These are phyloP conservation scores for Aquatica leii DNA, from an alignment of 2,888 invertebrate genomes.

Conservation along the genomic window DNA sequence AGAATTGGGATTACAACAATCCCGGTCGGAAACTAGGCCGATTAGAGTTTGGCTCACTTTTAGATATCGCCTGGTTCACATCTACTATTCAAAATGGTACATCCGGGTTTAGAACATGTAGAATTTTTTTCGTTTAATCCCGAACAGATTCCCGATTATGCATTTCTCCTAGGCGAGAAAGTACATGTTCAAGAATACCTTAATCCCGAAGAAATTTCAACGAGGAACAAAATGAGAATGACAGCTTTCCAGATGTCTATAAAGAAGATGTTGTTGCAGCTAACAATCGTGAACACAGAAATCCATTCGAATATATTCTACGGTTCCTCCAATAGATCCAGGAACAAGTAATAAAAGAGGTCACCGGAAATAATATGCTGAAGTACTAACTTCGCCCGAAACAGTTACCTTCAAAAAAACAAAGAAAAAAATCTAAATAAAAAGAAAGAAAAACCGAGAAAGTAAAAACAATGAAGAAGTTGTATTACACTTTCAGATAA, in stretches of 20 bases:
- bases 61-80: slow-evolving; percentile 5
- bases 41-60: slow-evolving; percentile 4
- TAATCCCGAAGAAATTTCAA: too few species aligned
- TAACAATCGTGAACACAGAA: slow-evolving; percentile 19
- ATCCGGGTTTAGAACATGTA: slow-evolving; percentile 10
- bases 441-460: background rate
- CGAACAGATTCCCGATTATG: slow-evolving; percentile 9
- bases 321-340: slow-evolving; percentile 26
- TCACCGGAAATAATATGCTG: slow-evolving; percentile 29
- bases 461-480: too few species aligned
- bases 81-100: slow-evolving; percentile 8
- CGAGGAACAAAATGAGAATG: background rate
- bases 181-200: background rate
- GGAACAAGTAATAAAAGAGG: slow-evolving; percentile 22
- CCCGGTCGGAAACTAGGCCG: slow-evolving; percentile 5
- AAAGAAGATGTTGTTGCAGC: background rate
- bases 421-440: slow-evolving; percentile 8
- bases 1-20: slow-evolving; percentile 2
- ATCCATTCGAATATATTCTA: slow-evolving; percentile 21
- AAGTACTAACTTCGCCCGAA: slow-evolving; percentile 15
- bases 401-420: too few species aligned
- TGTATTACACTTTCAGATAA: too few species aligned
- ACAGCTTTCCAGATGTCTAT: background rate
- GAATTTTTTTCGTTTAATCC: slow-evolving; percentile 9
- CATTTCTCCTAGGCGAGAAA: slow-evolving; percentile 5